These are phyloP conservation scores for Pontoporia blainvillei DNA, from an alignment of 2,113 vertebrate genomes.

Conservation along the genomic window DNA sequence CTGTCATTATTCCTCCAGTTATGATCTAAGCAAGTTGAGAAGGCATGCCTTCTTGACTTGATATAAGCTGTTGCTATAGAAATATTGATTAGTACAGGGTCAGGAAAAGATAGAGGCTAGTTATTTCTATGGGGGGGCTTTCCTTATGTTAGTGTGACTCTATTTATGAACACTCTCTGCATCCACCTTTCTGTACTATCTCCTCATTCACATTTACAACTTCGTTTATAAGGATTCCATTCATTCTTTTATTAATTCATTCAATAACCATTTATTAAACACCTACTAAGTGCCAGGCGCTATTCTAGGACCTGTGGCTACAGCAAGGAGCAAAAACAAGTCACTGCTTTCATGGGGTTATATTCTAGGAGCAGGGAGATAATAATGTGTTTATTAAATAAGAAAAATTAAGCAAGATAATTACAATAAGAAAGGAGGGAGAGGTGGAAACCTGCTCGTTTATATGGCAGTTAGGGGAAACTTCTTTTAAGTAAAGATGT, in stretches of 20 bases:
- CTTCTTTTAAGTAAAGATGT: neutral
- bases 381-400: neutral
- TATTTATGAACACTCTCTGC: neutral
- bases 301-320: neutral
- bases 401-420: neutral
- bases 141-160: neutral
- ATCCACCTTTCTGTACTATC: neutral
- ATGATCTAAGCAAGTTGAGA: neutral
- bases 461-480: neutral
- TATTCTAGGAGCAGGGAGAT: neutral
- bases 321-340: neutral
- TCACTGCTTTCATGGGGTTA: neutral
- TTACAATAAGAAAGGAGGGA: neutral
- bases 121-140: neutral
- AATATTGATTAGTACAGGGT: neutral
- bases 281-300: neutral
- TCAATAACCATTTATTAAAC: neutral
- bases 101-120: neutral
- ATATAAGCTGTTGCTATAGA: neutral
- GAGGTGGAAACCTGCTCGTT: neutral
- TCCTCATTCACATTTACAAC: neutral
- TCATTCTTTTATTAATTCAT: neutral
- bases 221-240: neutral
- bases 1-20: neutral
- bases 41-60: neutral